A percentile compares a stretch with the other conserved stretches of the same genome.
Evolutionary conservation across 2,797 vertebrate genomes (phyloP).

Genomic region (Adrianichthys oophorus): DNA sequence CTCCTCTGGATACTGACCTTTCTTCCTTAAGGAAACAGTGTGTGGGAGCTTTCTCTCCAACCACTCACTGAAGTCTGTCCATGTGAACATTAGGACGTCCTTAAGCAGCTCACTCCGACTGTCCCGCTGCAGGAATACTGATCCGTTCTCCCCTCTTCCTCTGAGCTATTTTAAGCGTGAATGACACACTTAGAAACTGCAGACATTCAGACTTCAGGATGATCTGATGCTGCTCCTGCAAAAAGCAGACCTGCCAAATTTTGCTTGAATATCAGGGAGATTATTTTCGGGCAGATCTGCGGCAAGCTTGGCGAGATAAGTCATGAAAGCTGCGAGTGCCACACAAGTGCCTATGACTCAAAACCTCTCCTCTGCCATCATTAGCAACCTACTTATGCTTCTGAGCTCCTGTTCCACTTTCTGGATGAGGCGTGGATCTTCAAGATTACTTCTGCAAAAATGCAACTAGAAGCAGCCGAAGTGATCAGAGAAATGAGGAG

Average conservation of each 20-base stretch:
- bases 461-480: neutral
- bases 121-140: conserved; percentile 14
- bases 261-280: conserved; percentile 49
- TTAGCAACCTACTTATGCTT: conserved; percentile 24
- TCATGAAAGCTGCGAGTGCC: conserved; percentile 14
- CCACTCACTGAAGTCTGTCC: conserved; percentile 49
- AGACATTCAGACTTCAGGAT: conserved; percentile 39
- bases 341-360: conserved; percentile 26
- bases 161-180: conserved; percentile 38
- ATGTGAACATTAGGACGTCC: conserved; percentile 43
- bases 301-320: conserved; percentile 14
- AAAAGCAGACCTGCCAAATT: conserved; percentile 41
- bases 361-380: conserved; percentile 31
- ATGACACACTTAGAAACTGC: conserved; percentile 26
- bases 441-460: neutral
- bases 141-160: conserved; percentile 17
- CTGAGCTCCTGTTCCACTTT: conserved; percentile 13
- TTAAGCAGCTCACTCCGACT: conserved; percentile 33
- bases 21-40: conserved; percentile 65
- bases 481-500: too few species aligned
- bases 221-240: conserved; percentile 37
- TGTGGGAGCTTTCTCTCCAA: conserved; percentile 52
- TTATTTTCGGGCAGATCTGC: conserved; percentile 38
- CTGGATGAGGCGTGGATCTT: neutral
- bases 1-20: conserved; percentile 74